Percentiles rank a stretch among this genome's conserved stretches.
Evolutionary conservation across 2,888 invertebrate genomes (phyloP).

Genomic region (Crematogaster levior): DNA sequence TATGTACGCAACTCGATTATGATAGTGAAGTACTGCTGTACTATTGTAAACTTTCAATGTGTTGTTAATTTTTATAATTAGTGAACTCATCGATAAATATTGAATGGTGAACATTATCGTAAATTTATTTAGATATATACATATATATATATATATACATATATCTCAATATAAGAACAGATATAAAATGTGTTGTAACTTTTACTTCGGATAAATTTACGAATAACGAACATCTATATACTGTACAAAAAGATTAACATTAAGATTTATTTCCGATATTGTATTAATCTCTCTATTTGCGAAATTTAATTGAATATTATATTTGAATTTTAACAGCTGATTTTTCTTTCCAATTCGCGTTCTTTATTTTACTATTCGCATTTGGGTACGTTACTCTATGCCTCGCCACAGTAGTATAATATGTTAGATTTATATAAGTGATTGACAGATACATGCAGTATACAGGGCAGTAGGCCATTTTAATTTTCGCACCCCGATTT

Average conservation of each 20-base stretch:
- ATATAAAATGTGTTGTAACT: conserved; percentile 46
- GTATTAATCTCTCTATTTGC: conserved; percentile 4
- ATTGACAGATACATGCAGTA: not conserved
- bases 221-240: conserved; percentile 33
- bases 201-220: conserved; percentile 51
- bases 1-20: conserved; percentile 47
- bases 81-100: conserved; percentile 41
- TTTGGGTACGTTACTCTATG: conserved; percentile 5
- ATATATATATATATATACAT: too few species aligned
- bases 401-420: conserved; percentile 5
- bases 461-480: too few species aligned
- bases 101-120: conserved; percentile 31
- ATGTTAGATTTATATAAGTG: conserved; percentile 27
- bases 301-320: not conserved
- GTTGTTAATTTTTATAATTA: conserved; percentile 58
- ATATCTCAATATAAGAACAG: conserved; percentile 49
- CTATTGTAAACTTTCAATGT: conserved; percentile 14
- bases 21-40: conserved; percentile 38
- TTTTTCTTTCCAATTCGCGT: not conserved
- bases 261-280: conserved; percentile 39
- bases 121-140: conserved; percentile 54
- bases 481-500: too few species aligned
- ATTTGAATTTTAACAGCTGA: not conserved
- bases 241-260: conserved; percentile 60
- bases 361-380: conserved; percentile 1